phyloP scores from a whole-genome alignment of 2,797 vertebrate species.

The Falco novaeseelandiae region DNA sequence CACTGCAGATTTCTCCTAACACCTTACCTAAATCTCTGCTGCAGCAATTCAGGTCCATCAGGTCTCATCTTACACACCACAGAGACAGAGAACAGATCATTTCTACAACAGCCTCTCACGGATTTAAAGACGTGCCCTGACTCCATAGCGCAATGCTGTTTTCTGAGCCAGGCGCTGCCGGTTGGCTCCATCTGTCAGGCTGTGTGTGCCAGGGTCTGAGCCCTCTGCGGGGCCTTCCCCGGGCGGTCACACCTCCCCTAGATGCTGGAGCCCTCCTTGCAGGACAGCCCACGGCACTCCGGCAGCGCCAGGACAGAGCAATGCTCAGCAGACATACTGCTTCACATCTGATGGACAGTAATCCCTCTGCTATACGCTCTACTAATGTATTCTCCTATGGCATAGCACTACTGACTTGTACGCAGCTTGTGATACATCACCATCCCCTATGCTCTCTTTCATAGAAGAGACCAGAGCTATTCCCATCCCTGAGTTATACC shows the following conservation, averaged over 20 bases:
- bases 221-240: background rate
- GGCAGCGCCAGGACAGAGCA: background rate
- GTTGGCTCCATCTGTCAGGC: background rate
- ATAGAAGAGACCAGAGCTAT: background rate
- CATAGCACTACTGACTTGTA: background rate
- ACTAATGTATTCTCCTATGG: background rate
- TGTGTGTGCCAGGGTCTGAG: background rate
- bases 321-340: background rate
- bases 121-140: background rate
- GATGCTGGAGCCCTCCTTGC: fast-evolving
- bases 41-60: background rate
- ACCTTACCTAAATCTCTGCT: background rate
- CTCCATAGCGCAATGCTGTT: background rate
- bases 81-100: background rate
- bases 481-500: background rate
- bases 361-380: background rate
- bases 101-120: background rate
- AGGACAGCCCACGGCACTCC: background rate
- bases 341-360: background rate
- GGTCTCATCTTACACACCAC: background rate
- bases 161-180: background rate
- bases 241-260: background rate
- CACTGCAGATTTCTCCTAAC: background rate
- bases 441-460: background rate
- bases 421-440: background rate